Base-by-base conservation (phyloP, 2,888 invertebrate species). In the Mactromeris polynyma region DNA sequence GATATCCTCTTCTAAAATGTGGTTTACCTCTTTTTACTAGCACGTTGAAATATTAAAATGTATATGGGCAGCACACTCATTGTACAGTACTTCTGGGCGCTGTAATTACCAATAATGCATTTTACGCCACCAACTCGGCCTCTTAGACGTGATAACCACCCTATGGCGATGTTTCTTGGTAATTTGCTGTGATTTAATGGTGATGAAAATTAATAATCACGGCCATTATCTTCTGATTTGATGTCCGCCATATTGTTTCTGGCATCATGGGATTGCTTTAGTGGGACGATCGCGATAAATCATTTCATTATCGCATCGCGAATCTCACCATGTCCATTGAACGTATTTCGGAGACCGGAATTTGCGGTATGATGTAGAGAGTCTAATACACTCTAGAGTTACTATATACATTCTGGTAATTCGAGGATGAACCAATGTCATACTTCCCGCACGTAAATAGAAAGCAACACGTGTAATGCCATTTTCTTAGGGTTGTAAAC, bases 151-250 rank as follows among this genome's bases (percentile, higher is more conserved):
- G 46, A 80, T 79, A 80, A 40, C 42, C 64, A 40, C 91, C 87
- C 69, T 69, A 7, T 87, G 83, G 83, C 83, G 51, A 83, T 91
- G 87, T 87, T 89, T 87, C 89, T 38, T 77, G 85, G 87, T 86
- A 87, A 89, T 91, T 91, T 91, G 87, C 89, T 64, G 19, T 83
- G 91, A 89, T 87, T 90, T 90, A 89, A 90, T 92, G 87, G 87
- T 92, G 90, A 90, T 92, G 91, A 90, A 92, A 90, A 92, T 92
- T 92, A 92, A 92, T 91, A 91, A 91, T 90, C 85, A 88, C 86
- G 81, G 77, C 85, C 81, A 89, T 92, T 89, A 92, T 86, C 90
- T 73, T 84, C n/a, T 82, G 69, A 88, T 89, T 90, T 86, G 88
- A 90, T 87, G 84, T 85, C 64, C 84, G 81, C 51, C 90, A 92